Percentiles rank a stretch among this genome's conserved stretches.
Conservation (phyloP, 2,113 vertebrate species). For the Himantopus leucocephalus region DNA sequence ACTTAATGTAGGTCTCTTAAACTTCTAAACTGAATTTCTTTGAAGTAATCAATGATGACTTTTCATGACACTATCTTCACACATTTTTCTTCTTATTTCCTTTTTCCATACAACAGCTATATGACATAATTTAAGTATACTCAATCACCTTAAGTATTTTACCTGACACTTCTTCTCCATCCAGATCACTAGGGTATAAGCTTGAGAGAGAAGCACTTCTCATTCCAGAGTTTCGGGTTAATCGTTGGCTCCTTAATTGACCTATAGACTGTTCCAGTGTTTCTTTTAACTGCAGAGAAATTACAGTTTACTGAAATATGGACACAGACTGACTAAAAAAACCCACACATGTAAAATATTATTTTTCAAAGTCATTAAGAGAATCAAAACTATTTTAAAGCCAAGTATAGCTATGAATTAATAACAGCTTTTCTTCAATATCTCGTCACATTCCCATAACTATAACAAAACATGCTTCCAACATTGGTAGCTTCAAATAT, state of each 20-base stretch:
- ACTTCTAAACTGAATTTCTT: neutral
- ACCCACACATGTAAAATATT: neutral
- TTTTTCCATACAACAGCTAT: neutral
- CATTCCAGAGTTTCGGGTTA: slow-evolving; percentile 67
- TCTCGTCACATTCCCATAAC: neutral
- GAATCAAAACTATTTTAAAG: neutral
- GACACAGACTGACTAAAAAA: neutral
- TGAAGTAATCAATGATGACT: neutral
- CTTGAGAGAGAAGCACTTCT: slow-evolving; percentile 85
- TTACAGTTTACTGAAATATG: neutral
- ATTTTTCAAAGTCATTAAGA: neutral
- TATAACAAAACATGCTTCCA: neutral
- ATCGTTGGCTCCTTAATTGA: slow-evolving; percentile 82
- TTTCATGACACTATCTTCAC: neutral
- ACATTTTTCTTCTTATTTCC: neutral
- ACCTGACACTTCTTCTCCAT: slow-evolving; percentile 79
- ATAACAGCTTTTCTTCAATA: neutral
- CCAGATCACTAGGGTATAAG: slow-evolving; percentile 86
- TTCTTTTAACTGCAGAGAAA: slow-evolving; percentile 84
- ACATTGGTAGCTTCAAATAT: neutral
- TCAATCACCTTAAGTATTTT: neutral
- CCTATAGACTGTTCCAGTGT: slow-evolving; percentile 88
- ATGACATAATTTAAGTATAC: neutral
- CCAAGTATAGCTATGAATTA: neutral
- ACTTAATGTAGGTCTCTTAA: neutral